Percentiles rank a stretch among this genome's conserved stretches.
Conservation (phyloP, 2,113 vertebrate species). For the Setophaga kirtlandii region DNA sequence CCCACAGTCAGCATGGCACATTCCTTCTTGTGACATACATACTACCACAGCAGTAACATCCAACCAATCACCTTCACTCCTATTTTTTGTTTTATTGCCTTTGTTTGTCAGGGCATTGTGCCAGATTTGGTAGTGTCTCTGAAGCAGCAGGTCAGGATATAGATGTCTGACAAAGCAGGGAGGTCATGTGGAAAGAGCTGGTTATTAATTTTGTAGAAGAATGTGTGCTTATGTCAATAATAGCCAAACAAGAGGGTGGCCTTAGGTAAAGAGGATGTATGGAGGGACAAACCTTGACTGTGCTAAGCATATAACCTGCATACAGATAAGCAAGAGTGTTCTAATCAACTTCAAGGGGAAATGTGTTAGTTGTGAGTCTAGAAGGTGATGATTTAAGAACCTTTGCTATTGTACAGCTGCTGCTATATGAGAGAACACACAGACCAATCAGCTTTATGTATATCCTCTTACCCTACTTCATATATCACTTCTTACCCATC, state of each 20-base stretch:
- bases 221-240: not conserved
- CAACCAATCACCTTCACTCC: not conserved
- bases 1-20: not conserved
- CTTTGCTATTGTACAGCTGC: not conserved
- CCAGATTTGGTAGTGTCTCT: not conserved
- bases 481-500: not conserved
- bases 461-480: not conserved
- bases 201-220: not conserved
- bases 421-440: not conserved
- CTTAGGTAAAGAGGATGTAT: not conserved
- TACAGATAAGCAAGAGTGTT: not conserved
- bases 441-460: not conserved
- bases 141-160: not conserved
- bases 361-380: not conserved
- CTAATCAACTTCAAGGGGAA: not conserved
- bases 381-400: not conserved
- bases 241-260: not conserved
- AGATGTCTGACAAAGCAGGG: not conserved
- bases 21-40: not conserved
- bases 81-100: not conserved
- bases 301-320: not conserved
- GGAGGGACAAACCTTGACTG: not conserved
- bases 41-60: not conserved
- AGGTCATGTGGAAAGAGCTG: not conserved
- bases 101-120: not conserved